Evolutionary conservation across 2,888 invertebrate species (phyloP), one percentile per base, ranked within the genome.

Genomic region (Drosophila subquinaria): DNA sequence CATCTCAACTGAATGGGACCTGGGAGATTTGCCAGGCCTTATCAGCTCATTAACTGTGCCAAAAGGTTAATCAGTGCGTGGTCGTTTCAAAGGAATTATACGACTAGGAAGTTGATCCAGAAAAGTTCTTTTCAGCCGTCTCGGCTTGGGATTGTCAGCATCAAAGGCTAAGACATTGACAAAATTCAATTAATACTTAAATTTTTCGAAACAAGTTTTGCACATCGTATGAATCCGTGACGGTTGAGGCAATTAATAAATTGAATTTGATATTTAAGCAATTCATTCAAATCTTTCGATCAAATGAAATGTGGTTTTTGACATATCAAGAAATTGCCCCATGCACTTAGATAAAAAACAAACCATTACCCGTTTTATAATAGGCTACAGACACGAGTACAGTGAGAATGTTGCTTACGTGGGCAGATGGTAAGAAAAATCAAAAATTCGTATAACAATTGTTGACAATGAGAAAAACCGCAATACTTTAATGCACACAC

Each of bases 381-480:
- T 56, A 17, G 30, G 11, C 42, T 36, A 59, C 20, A 53, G 15
- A 47, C 5, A 9, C 9, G 9, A 36, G 9, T 8, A 4, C 51
- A 38, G 48, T 33, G 15, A 51, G 55, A 35, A 64, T 61, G 53
- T 76, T 38, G 64, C 55, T 30, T 33, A 38, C 47, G n/a, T 43
- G 56, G 55, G 15, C 69, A 60, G 52, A 23, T 57, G 17, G 30
- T 53, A 42, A 50, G 42, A 40, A 66, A 78, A 79, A 84, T 76
- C 82, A 81, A 73, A 81, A 81, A 76, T 38, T 73, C 65, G 57
- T 65, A 55, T 69, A 84, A 81, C 85, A 84, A 84, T 71, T 66
- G 76, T 81, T 81, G 85, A 81, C 81, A 81, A 84, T 84, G 70
- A 68, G 65, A 59, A 69, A 76, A 81, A 81, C 85, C 81, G 69